Evolutionary conservation across 2,888 invertebrate genomes (phyloP), one percentile per base, ranked within the genome.

Genomic region (Leptinotarsa juncta): DNA sequence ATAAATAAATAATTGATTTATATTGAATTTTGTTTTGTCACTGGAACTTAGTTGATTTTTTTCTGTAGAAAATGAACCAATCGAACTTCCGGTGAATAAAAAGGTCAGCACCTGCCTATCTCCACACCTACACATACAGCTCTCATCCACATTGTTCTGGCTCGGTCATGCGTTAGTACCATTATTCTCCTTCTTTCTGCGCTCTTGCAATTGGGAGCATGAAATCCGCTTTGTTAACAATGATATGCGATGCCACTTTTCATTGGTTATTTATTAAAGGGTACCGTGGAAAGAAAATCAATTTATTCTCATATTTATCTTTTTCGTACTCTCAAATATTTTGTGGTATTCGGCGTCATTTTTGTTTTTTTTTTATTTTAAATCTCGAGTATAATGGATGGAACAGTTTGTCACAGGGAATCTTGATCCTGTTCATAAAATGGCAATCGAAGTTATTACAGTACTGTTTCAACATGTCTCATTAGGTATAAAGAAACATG

Each of bases 61-160:
- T 57, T 57, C 14, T 57, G 18, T 14, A 3, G 10, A 14, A 20
- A 16, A 53, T 53, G 18, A 53, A 3, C 16, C 57, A 57, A 57
- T 57, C 23, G n/a, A 62, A 62, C 5, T 62, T 62, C 62, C 62
- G 62, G 32, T 62, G 42, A 3, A 12, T 3, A 57, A 20, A 62
- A 42, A 62, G 62, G 62, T 62, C 53, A 57, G 42, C 57, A 57
- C 57, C 42, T 55, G 55, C 55, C 68, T 16, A 32, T 55, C 50
- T 68, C 16, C 42, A 14, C 62, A 62, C 62, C 32, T 55, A 32
- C 53, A 57, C 60, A 60, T 55, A 53, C 42, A 42, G 12, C 42
- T 42, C 42, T 42, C 55, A 57, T 69, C 57, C 42, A 69, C 69
- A 57, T 69, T 69, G 69, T 69, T 60, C 69, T 57, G 48, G 57